A percentile compares a stretch with the other conserved stretches of the same genome.
Conservation (phyloP, 2,797 vertebrate species). For the Chromis chromis region DNA sequence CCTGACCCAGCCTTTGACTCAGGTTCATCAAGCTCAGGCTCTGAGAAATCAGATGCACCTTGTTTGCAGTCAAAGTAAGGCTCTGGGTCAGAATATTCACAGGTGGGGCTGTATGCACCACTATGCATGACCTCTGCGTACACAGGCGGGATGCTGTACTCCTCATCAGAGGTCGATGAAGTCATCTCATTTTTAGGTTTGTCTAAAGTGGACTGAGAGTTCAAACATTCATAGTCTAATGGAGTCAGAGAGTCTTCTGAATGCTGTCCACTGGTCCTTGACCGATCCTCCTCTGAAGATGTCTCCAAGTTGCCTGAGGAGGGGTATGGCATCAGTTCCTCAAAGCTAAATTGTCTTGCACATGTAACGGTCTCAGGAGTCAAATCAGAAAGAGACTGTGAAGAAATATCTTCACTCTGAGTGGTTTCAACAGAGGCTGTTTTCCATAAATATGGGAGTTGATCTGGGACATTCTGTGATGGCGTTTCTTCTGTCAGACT, state of each 20-base stretch:
- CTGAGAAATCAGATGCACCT: slow-evolving; percentile 72
- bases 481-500: slow-evolving; percentile 33
- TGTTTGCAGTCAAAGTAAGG: slow-evolving; percentile 82
- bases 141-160: slow-evolving; percentile 45
- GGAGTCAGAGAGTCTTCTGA: slow-evolving; percentile 54
- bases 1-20: slow-evolving; percentile 18
- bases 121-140: slow-evolving; percentile 26
- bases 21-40: slow-evolving; percentile 70
- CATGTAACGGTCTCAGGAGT: slow-evolving; percentile 66
- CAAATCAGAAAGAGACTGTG: slow-evolving; percentile 61
- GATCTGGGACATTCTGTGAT: slow-evolving; percentile 36
- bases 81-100: slow-evolving; percentile 75
- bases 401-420: slow-evolving; percentile 55
- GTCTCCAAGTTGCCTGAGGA: slow-evolving; percentile 23
- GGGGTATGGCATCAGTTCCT: slow-evolving; percentile 52
- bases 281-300: slow-evolving; percentile 41
- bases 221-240: slow-evolving; percentile 37
- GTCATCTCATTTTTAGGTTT: slow-evolving; percentile 41
- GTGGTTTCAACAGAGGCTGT: slow-evolving; percentile 28
- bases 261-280: slow-evolving; percentile 22
- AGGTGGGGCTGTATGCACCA: slow-evolving; percentile 36
- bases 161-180: slow-evolving; percentile 65
- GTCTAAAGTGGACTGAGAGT: slow-evolving; percentile 28
- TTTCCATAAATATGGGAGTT: slow-evolving; percentile 34
- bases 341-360: slow-evolving; percentile 72